Evolutionary conservation across 2,888 invertebrate genomes (phyloP).

Genomic region (Eupsilia transversa): DNA sequence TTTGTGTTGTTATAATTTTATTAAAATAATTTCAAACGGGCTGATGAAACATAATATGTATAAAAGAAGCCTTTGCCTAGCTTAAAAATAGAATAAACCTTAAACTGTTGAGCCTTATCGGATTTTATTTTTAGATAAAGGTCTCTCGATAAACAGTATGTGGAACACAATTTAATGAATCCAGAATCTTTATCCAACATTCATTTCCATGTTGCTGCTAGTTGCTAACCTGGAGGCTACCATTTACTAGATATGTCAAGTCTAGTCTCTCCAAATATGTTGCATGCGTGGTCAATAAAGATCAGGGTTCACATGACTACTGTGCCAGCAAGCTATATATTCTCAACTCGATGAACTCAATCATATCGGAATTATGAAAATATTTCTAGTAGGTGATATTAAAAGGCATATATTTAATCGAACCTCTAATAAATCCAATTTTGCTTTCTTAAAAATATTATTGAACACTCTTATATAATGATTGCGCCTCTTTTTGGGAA

Average conservation of each 20-base stretch:
- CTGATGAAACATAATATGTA: not conserved
- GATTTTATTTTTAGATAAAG: not conserved
- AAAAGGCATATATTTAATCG: too few relatives aligned
- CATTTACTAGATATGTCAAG: not conserved
- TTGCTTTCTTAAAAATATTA: too few relatives aligned
- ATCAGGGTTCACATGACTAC: not conserved
- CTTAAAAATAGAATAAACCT: slow-evolving; percentile 16
- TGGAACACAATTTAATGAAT: not conserved
- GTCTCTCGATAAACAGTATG: not conserved
- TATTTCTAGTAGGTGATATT: not conserved
- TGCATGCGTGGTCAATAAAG: not conserved
- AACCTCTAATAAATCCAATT: too few relatives aligned
- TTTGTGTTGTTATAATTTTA: slow-evolving; percentile 9
- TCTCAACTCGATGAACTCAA: not conserved
- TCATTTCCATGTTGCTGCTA: not conserved
- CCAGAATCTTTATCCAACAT: not conserved
- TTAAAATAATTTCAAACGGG: not conserved
- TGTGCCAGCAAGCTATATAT: not conserved
- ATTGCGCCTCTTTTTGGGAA: too few relatives aligned
- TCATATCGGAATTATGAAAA: not conserved
- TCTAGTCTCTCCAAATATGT: not conserved
- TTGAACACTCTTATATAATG: too few relatives aligned
- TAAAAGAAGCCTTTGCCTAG: not conserved
- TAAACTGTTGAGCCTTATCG: not conserved
- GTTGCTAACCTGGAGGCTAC: not conserved